A percentile compares a stretch with the other conserved stretches of the same genome.
phyloP scores from a whole-genome alignment of 2,888 invertebrate species.

The Trichopoda pennipes region DNA sequence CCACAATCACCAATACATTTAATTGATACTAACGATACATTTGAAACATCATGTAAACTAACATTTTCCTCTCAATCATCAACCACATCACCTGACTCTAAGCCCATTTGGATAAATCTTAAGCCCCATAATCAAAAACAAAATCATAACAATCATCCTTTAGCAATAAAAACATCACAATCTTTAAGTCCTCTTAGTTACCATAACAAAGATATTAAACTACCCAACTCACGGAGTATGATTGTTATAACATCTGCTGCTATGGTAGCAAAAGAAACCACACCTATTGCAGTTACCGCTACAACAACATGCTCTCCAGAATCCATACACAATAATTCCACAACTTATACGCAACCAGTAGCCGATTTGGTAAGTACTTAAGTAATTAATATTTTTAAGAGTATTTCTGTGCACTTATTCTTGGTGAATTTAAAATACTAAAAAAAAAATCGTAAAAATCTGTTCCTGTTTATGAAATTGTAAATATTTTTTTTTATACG shows the following conservation, averaged over 20 bases:
- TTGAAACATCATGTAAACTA: slow-evolving; percentile 61
- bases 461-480: slow-evolving; percentile 47
- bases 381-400: slow-evolving; percentile 9
- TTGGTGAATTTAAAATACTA: slow-evolving; percentile 11
- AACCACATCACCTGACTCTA: slow-evolving; percentile 51
- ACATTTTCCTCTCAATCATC: slow-evolving; percentile 53
- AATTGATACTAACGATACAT: slow-evolving; percentile 37
- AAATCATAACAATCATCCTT: slow-evolving; percentile 73
- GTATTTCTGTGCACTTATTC: background rate
- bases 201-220: slow-evolving; percentile 74
- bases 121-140: slow-evolving; percentile 74
- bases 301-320: slow-evolving; percentile 26
- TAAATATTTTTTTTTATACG: slow-evolving; percentile 47
- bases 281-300: too few relatives aligned
- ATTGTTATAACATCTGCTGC: slow-evolving; percentile 72
- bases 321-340: slow-evolving; percentile 29
- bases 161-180: slow-evolving; percentile 79
- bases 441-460: slow-evolving; percentile 33
- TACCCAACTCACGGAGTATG: slow-evolving; percentile 80
- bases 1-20: slow-evolving; percentile 49
- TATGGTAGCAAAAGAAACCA: slow-evolving; percentile 70
- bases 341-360: slow-evolving; percentile 16
- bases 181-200: slow-evolving; percentile 78
- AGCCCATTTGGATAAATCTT: slow-evolving; percentile 52
- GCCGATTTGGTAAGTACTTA: slow-evolving; percentile 50